These are phyloP conservation scores for Gallirallus australis DNA, from an alignment of 2,797 vertebrate genomes.

Conservation along the genomic window DNA sequence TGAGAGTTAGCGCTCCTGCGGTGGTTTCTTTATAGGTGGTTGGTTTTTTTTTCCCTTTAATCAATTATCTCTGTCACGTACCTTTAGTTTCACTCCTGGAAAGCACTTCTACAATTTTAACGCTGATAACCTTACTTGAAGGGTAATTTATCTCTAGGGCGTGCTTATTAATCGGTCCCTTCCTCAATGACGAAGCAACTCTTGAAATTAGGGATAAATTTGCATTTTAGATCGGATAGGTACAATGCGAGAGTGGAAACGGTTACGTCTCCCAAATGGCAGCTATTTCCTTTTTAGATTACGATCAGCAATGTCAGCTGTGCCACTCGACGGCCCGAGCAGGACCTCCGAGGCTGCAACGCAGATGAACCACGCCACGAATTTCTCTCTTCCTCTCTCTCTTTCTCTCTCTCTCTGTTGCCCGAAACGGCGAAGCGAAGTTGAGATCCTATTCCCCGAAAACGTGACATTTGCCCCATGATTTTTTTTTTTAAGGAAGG, in stretches of 20 bases:
- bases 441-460: not conserved
- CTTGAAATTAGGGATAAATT: not conserved
- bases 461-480: not conserved
- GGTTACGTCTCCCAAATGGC: not conserved
- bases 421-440: not conserved
- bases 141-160: not conserved
- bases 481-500: not conserved
- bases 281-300: slow-evolving; percentile 21
- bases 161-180: not conserved
- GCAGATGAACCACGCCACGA: not conserved
- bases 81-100: not conserved
- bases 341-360: slow-evolving; percentile 1
- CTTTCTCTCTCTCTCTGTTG: not conserved
- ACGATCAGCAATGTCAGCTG: slow-evolving; percentile 40
- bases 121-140: not conserved
- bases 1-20: not conserved
- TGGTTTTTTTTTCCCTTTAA: not conserved
- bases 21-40: not conserved
- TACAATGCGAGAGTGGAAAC: not conserved
- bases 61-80: not conserved
- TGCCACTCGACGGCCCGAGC: slow-evolving; percentile 2
- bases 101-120: not conserved
- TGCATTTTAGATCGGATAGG: not conserved
- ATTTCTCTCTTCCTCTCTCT: not conserved
- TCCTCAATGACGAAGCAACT: not conserved